Evolutionary conservation across 2,113 vertebrate species (phyloP).

Genomic region (Brevimyrus niger): DNA sequence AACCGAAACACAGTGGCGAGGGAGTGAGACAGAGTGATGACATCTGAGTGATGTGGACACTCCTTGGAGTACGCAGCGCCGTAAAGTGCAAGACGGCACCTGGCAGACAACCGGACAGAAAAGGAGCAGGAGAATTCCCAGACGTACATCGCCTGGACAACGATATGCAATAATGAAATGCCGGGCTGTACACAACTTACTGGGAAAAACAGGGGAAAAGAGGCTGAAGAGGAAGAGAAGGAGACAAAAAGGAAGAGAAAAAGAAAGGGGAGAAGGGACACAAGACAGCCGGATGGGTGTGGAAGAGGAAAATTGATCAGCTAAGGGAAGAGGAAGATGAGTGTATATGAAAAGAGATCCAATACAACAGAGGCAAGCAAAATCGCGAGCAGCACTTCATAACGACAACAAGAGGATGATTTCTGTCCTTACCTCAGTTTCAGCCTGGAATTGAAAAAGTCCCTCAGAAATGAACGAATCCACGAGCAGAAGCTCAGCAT

Average conservation of each 20-base stretch:
- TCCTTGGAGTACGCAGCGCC: not conserved
- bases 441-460: conserved; percentile 42
- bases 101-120: no score
- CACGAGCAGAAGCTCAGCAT: conserved; percentile 43
- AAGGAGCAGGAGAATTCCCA: not conserved
- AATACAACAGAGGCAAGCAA: not conserved
- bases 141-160: not conserved
- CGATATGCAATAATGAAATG: not conserved
- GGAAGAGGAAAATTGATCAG: conserved; percentile 21
- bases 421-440: conserved; percentile 46
- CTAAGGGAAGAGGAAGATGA: conserved; percentile 10
- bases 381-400: not conserved
- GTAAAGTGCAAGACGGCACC: not conserved
- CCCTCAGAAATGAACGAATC: conserved; percentile 51
- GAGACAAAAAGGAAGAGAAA: conserved; percentile 10
- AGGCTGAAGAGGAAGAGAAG: not conserved
- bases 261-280: not conserved
- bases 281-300: not conserved
- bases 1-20: not conserved
- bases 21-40: not conserved
- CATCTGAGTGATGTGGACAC: no score
- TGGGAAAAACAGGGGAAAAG: not conserved
- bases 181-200: not conserved
- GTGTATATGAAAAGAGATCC: not conserved
- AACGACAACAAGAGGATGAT: not conserved